These are phyloP conservation scores for Mythimna loreyi DNA, from an alignment of 2,888 invertebrate genomes.

Conservation along the genomic window DNA sequence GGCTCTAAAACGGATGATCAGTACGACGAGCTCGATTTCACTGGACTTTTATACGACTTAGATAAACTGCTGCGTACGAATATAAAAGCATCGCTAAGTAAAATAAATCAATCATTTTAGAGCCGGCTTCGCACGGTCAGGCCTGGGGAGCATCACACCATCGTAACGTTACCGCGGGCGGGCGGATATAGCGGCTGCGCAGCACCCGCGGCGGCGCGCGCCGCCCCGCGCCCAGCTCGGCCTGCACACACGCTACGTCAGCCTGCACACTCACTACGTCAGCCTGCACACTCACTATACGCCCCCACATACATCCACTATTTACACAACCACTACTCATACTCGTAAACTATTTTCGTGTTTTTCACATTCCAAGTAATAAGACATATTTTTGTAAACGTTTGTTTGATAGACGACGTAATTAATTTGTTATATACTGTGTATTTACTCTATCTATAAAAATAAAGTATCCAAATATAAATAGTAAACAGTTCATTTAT, in stretches of 20 bases:
- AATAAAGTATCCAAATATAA: too few species aligned
- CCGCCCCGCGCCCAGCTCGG: slow-evolving; percentile 75
- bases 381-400: not conserved
- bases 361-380: not conserved
- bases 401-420: not conserved
- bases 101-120: slow-evolving; percentile 59
- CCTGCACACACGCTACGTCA: slow-evolving; percentile 74
- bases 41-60: not conserved
- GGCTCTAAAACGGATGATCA: slow-evolving; percentile 69
- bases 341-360: not conserved
- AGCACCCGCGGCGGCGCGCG: slow-evolving; percentile 82
- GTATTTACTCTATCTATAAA: too few species aligned
- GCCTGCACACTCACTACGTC: too few species aligned
- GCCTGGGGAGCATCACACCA: slow-evolving; percentile 84
- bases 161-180: slow-evolving; percentile 90
- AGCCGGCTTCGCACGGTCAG: slow-evolving; percentile 57
- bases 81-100: too few species aligned
- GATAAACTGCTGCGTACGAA: not conserved
- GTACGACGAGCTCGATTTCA: not conserved
- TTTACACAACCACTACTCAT: too few species aligned
- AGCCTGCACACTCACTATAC: too few species aligned
- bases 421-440: not conserved
- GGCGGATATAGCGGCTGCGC: slow-evolving; percentile 89
- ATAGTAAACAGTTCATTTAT: too few species aligned
- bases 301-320: too few species aligned